A percentile compares a stretch with the other conserved stretches of the same genome.
These are phyloP conservation scores for Tokudaia tokunoshimensis DNA, from an alignment of 2,797 vertebrate genomes.

Conservation along the genomic window DNA sequence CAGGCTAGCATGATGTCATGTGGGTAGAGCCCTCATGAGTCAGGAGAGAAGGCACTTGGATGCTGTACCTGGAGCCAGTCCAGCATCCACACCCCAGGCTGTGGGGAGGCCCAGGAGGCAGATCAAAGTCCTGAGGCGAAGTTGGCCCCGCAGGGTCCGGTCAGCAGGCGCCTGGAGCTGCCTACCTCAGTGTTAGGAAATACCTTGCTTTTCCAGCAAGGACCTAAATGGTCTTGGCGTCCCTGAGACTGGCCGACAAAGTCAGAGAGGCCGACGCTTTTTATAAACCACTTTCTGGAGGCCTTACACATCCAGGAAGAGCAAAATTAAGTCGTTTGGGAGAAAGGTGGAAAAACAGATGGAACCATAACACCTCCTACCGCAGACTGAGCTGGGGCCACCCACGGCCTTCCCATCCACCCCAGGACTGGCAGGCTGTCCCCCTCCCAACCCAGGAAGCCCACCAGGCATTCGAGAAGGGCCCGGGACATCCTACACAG, in stretches of 20 bases:
- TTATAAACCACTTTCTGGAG: slow-evolving; percentile 53
- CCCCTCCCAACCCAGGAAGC: background rate
- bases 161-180: background rate
- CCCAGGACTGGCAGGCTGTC: background rate
- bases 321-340: slow-evolving; percentile 71
- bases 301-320: slow-evolving; percentile 57
- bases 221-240: background rate
- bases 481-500: background rate
- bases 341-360: slow-evolving; percentile 74
- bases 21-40: slow-evolving; percentile 78
- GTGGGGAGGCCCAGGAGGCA: slow-evolving; percentile 77
- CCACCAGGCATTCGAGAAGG: background rate
- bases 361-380: background rate
- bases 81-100: slow-evolving; percentile 80
- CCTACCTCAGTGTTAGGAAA: slow-evolving; percentile 39
- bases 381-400: background rate
- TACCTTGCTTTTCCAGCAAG: background rate
- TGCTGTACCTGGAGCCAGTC: slow-evolving; percentile 84
- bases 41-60: slow-evolving; percentile 80
- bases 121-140: slow-evolving; percentile 83
- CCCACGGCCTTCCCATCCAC: background rate
- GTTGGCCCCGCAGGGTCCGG: slow-evolving; percentile 59
- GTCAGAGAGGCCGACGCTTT: slow-evolving; percentile 65
- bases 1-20: slow-evolving; percentile 79
- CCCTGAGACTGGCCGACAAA: background rate